Evolutionary conservation across 2,113 vertebrate genomes (phyloP), one percentile per base, ranked within the genome.

Genomic region (Bubo bubo): DNA sequence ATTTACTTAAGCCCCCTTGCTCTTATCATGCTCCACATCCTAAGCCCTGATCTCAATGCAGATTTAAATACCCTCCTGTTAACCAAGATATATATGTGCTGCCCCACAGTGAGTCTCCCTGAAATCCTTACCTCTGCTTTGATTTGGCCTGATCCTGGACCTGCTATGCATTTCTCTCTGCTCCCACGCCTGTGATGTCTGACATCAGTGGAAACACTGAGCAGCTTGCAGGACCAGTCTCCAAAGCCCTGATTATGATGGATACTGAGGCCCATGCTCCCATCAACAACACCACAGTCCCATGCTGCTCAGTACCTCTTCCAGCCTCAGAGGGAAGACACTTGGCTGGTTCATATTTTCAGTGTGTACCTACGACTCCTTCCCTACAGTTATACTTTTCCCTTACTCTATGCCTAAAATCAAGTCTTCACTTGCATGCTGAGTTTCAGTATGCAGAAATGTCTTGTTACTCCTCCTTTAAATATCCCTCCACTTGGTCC

Each of bases 211-310:
- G 24, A 14, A 70, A 14, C 47, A 50, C 68, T 41, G 34, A 80
- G 10, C 28, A 86, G 26, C 11, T 74, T 63, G 59, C 28, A 79
- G 79, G 28, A 32, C 50, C 60, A 80, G 11, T 22, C 21, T 43
- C 59, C 50, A 72, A 43, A 86, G 15, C 28, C 32, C 18, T 59
- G 45, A 20, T 37, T 47, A 13, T 15, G 32, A 41, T 18, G 79
- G 16, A 7, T 49, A 53, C 1, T 1, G 21, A 50, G 59, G 70
- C 6, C 10, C 35, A 43, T 0, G 0, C 2, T 45, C 13, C 23
- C 37, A 43, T 10, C 37, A 72, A 15, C 32, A 74, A 12, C 63
- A 73, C n/a, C 30, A n/a, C 4, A 7, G 45, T 50, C 14, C 60
- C 18, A 2, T n/a, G 43, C 41, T 86, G 37, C 11, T 24, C 12